These are phyloP conservation scores for Netelia fuscicornis DNA, from an alignment of 2,888 invertebrate species.

Conservation along the genomic window DNA sequence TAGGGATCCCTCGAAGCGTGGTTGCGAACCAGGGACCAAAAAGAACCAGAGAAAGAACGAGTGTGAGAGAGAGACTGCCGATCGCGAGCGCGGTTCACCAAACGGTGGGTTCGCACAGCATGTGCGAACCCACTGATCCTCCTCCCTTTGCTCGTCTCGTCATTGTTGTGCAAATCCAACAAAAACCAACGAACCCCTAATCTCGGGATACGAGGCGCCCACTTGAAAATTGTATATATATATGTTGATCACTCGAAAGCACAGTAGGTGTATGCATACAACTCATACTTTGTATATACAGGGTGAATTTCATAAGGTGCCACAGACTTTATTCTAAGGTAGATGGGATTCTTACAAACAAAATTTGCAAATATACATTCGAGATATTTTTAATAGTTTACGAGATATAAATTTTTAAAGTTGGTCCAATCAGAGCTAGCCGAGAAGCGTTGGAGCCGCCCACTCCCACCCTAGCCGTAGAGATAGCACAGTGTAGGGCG, in stretches of 20 bases:
- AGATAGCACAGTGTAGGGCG: too few relatives aligned
- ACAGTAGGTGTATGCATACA: background rate
- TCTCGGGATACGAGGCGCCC: slow-evolving; percentile 77
- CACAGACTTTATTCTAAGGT: too few relatives aligned
- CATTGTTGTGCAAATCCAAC: slow-evolving; percentile 85
- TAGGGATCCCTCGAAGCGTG: slow-evolving; percentile 77
- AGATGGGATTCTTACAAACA: too few relatives aligned
- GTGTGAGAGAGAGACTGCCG: slow-evolving; percentile 4
- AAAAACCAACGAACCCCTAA: slow-evolving; percentile 83
- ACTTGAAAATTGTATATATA: slow-evolving; percentile 75
- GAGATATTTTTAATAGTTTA: too few relatives aligned
- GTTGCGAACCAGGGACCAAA: too few relatives aligned
- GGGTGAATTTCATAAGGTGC: too few relatives aligned
- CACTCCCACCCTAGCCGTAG: too few relatives aligned
- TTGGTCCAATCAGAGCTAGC: too few relatives aligned
- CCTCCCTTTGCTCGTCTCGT: slow-evolving; percentile 65
- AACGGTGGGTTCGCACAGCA: slow-evolving; percentile 81
- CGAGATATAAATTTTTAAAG: too few relatives aligned
- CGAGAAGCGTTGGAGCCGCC: too few relatives aligned
- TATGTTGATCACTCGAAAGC: slow-evolving; percentile 34
- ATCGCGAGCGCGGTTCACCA: slow-evolving; percentile 69
- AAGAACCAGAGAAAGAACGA: too few relatives aligned
- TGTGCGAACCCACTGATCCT: slow-evolving; percentile 77
- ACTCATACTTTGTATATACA: background rate
- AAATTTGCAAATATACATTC: too few relatives aligned